phyloP scores from a whole-genome alignment of 2,797 vertebrate genomes.

The Leptatherina wallacei region DNA sequence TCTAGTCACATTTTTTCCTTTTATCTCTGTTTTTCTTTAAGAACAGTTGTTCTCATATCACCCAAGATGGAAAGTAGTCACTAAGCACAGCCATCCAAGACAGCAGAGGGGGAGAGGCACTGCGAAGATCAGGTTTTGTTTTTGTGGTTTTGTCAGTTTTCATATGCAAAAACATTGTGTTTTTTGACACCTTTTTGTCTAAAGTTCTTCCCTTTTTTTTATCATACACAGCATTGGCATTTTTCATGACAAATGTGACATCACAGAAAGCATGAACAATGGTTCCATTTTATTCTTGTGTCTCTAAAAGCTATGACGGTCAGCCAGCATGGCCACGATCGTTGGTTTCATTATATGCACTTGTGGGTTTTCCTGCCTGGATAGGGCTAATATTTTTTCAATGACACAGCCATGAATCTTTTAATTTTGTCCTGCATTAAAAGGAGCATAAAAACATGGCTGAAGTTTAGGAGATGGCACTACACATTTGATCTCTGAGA shows the following conservation, averaged over 20 bases:
- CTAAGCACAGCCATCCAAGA: neutral
- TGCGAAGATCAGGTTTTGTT: neutral
- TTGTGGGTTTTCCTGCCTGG: neutral
- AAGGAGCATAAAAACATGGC: neutral
- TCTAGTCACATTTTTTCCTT: neutral
- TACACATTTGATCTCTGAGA: too few relatives aligned
- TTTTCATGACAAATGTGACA: neutral
- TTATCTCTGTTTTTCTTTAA: neutral
- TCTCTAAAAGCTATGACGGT: neutral
- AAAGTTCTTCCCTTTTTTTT: neutral
- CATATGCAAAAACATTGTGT: neutral
- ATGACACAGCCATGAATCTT: neutral
- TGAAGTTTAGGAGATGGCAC: too few relatives aligned
- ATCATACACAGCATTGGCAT: neutral
- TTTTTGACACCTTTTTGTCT: neutral
- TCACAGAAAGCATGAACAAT: neutral
- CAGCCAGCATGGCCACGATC: neutral
- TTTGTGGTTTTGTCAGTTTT: neutral
- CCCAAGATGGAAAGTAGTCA: constrained; percentile 17
- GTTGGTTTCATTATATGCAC: neutral
- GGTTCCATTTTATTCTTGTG: neutral
- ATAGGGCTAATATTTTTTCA: neutral
- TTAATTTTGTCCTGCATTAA: neutral
- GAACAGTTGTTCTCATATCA: constrained; percentile 5
- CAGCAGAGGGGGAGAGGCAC: neutral